Conservation (phyloP, 1,140 invertebrate species). For the Euwallacea similis region DNA sequence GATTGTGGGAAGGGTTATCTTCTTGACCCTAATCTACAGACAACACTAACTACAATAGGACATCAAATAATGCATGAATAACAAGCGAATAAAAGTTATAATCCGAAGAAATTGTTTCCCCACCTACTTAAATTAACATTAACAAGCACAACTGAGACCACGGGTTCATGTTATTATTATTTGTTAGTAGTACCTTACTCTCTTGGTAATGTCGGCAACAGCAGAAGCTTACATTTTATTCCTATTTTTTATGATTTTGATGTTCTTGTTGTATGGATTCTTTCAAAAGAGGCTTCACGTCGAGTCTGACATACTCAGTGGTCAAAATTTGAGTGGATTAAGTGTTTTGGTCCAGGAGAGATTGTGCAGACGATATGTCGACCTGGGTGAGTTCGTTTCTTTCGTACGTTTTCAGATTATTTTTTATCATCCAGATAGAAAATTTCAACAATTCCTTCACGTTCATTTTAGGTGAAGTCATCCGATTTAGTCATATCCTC, state of each 20-base stretch:
- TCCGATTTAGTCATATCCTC: no score
- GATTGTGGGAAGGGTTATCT: no score
- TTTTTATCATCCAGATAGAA: no score
- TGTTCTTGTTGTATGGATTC: conserved; percentile 28
- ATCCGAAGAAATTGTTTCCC: conserved; percentile 20
- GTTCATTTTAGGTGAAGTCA: no score
- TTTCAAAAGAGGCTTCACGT: conserved; percentile 21
- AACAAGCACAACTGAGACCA: conserved; percentile 8
- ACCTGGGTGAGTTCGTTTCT: conserved; percentile 16
- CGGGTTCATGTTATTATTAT: conserved; percentile 6
- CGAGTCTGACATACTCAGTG: conserved; percentile 16
- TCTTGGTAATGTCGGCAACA: conserved; percentile 18
- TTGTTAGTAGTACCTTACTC: conserved; percentile 2
- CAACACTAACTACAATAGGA: no score
- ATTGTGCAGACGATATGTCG: conserved; percentile 5
- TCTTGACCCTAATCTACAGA: no score
- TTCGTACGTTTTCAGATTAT: no score
- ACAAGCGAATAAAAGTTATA: conserved; percentile 5
- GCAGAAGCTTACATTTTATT: conserved; percentile 26
- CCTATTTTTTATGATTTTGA: conserved; percentile 26
- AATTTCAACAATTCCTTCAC: no score
- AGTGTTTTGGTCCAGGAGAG: conserved; percentile 19
- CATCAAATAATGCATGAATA: no score
- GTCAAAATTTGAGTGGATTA: conserved; percentile 17
- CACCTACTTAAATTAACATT: conserved; percentile 13